Percentiles rank a stretch among this genome's conserved stretches.
These are phyloP conservation scores for Drosophila elegans DNA, from an alignment of 1,140 invertebrate species.

Conservation along the genomic window DNA sequence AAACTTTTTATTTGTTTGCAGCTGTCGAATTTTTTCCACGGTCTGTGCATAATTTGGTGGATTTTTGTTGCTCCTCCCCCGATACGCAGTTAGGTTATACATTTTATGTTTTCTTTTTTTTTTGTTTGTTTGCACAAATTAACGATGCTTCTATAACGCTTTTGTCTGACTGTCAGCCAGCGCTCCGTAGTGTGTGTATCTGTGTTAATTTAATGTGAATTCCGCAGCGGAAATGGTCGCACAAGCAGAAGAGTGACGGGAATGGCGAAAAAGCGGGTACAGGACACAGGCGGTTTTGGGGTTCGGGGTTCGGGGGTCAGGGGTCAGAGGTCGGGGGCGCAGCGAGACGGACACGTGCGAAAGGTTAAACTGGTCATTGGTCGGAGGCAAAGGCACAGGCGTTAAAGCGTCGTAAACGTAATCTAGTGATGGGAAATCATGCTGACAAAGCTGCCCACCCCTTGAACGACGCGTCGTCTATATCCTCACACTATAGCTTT, in stretches of 20 bases:
- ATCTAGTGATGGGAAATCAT: slow-evolving; percentile 54
- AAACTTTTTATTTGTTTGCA: slow-evolving; percentile 51
- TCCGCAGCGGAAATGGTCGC: slow-evolving; percentile 74
- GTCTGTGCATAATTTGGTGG: slow-evolving; percentile 47
- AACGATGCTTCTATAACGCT: slow-evolving; percentile 69
- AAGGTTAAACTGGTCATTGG: slow-evolving; percentile 77
- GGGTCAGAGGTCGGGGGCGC: neutral
- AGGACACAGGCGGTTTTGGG: neutral
- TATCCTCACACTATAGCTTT: slow-evolving; percentile 13
- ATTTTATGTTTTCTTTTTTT: slow-evolving; percentile 19
- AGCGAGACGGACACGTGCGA: slow-evolving; percentile 56
- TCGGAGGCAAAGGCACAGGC: slow-evolving; percentile 46
- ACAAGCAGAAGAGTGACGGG: slow-evolving; percentile 20
- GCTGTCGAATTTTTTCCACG: slow-evolving; percentile 44
- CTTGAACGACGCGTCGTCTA: slow-evolving; percentile 4
- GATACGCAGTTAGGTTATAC: slow-evolving; percentile 26
- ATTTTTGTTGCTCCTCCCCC: slow-evolving; percentile 6
- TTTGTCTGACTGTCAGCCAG: slow-evolving; percentile 30
- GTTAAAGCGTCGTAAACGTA: slow-evolving; percentile 65
- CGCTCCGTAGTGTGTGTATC: slow-evolving; percentile 25
- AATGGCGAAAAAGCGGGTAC: slow-evolving; percentile 5
- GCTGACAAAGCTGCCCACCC: slow-evolving; percentile 56
- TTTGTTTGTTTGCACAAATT: slow-evolving; percentile 77
- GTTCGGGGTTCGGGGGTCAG: neutral
- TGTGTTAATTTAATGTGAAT: slow-evolving; percentile 79